Base-by-base conservation (phyloP, 2,797 vertebrate species). In the Sebastes oblongus region DNA sequence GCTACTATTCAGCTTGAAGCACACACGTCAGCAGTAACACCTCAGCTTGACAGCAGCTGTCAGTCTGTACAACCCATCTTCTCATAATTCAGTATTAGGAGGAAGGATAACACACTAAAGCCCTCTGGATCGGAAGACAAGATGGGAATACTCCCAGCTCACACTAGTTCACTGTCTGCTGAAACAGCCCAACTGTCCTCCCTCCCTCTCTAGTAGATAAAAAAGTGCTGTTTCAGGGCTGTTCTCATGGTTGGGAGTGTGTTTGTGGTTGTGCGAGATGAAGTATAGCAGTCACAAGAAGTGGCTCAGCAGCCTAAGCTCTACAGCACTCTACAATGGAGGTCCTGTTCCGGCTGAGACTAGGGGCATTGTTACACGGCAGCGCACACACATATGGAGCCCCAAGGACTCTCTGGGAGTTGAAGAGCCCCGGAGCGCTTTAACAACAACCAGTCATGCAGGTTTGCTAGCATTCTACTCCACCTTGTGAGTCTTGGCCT, bases 201-300 rank as follows among this genome's bases (percentile, higher is more conserved):
- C 24, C 70, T 46, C 77, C 5, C 32, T 42, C 24, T 20, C 54
- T 60, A 82, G 81, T 83, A 77, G 68, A 88, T 89, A 91, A 85
- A 88, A 91, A 91, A 88, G 85, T 90, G 88, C 76, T 64, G 80
- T 92, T 92, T 89, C 87, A 86, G 62, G 62, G 65, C 79, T 70
- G 87, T 85, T 89, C 82, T 85, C 72, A 32, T 83, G 79, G 75
- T 60, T 72, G 65, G 81, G 81, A 65, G 64, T 78, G 88, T 82
- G 77, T 90, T 76, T 88, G 87, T 83, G 88, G 81, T 76, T 77
- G 87, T 77, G 84, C 30, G 78, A 90, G 86, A 94, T 95, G 90
- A 93, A 95, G 92, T 94, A 89, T 75, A 83, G 92, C 90, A 93
- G 94, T 96, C 95, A 95, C 93, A 96, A 93, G 94, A 89, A 91